These are phyloP conservation scores for Tenthredo livida DNA, from an alignment of 2,888 invertebrate genomes.

Conservation along the genomic window DNA sequence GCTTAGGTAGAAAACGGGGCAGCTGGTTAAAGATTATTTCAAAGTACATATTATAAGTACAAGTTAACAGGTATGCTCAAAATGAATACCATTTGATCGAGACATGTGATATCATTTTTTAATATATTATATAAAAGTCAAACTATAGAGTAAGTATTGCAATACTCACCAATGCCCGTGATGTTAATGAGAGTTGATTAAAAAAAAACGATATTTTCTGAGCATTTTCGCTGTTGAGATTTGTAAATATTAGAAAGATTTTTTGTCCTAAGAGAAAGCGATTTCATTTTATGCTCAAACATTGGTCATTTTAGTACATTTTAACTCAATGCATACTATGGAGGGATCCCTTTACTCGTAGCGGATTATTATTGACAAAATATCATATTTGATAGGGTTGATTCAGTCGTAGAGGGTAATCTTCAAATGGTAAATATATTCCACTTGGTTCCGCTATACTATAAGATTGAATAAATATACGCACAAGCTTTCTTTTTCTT, in stretches of 20 bases:
- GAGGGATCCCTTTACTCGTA: background rate
- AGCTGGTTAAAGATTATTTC: background rate
- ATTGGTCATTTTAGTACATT: background rate
- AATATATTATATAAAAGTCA: constrained; percentile 20
- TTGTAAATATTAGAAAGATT: background rate
- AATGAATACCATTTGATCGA: constrained; percentile 17
- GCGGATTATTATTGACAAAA: background rate
- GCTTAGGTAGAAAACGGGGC: constrained; percentile 21
- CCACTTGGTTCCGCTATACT: constrained; percentile 61
- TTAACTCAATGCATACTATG: background rate
- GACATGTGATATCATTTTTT: background rate
- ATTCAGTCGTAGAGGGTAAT: constrained; percentile 14
- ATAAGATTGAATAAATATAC: constrained; percentile 48
- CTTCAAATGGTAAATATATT: constrained; percentile 49
- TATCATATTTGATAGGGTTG: constrained; percentile 33
- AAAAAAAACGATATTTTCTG: too few relatives aligned
- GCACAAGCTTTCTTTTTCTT: constrained; percentile 75
- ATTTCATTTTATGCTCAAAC: background rate
- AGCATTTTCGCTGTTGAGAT: background rate
- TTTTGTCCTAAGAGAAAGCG: background rate
- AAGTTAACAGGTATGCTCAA: constrained; percentile 28
- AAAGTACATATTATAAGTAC: background rate
- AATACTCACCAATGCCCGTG: background rate
- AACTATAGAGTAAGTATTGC: constrained; percentile 32
- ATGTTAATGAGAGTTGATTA: background rate